Evolutionary conservation across 2,888 invertebrate species (phyloP).

Genomic region (Drosophila anomelani): DNA sequence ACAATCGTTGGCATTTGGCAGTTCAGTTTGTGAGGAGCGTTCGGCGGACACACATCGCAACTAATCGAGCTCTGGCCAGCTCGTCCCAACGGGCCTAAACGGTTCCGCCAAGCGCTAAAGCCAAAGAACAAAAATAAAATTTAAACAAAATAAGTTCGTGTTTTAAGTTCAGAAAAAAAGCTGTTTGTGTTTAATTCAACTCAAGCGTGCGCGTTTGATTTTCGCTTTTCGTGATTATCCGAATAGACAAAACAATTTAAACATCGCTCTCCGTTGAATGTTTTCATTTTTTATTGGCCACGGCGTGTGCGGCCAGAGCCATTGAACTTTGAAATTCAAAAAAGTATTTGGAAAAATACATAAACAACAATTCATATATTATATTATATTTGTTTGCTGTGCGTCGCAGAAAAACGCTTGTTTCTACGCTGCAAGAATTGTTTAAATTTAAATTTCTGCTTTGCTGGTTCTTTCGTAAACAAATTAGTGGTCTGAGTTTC

Average conservation of each 20-base stretch:
- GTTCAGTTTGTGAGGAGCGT: slow-evolving; percentile 68
- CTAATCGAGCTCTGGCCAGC: slow-evolving; percentile 35
- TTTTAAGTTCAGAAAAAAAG: background rate
- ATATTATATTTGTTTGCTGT: slow-evolving; percentile 32
- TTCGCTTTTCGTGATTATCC: slow-evolving; percentile 12
- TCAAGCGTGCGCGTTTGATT: slow-evolving; percentile 22
- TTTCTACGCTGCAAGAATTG: slow-evolving; percentile 51
- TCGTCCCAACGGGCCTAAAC: slow-evolving; percentile 60
- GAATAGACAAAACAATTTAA: slow-evolving; percentile 22
- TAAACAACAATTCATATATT: slow-evolving; percentile 18
- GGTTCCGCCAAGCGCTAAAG: slow-evolving; percentile 38
- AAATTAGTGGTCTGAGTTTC: slow-evolving; percentile 46
- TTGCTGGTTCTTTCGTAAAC: slow-evolving; percentile 68
- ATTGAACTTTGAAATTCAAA: slow-evolving; percentile 36
- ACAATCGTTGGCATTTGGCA: slow-evolving; percentile 60
- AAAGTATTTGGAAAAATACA: slow-evolving; percentile 29
- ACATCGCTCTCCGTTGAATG: slow-evolving; percentile 11
- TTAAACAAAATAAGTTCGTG: background rate
- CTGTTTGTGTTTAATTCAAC: slow-evolving; percentile 6
- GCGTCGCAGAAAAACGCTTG: slow-evolving; percentile 30
- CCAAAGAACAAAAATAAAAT: slow-evolving; percentile 4
- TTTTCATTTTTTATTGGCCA: slow-evolving; percentile 46
- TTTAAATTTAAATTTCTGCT: slow-evolving; percentile 38
- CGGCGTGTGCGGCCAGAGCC: slow-evolving; percentile 36
- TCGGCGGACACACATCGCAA: slow-evolving; percentile 74